Base-by-base conservation (phyloP, 1,140 invertebrate species). In the Drosophila kepulauana region DNA sequence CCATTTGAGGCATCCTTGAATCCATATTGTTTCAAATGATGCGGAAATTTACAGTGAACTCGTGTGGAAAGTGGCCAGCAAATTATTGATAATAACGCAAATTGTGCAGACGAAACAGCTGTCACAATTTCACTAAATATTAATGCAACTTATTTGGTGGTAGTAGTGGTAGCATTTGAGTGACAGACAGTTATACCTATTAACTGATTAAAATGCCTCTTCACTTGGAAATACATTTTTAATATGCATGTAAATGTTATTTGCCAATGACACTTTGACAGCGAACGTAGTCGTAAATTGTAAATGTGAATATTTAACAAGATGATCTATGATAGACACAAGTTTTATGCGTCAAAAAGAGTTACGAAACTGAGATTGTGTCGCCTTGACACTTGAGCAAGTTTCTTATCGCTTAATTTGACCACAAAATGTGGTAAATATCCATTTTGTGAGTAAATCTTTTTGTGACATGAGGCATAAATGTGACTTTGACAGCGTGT, bases 401-500 rank as follows among this genome's bases (percentile, higher is more conserved):
- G 7, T 43, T 28, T 45, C 41, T 59, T 59, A 46, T 66, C 49
- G 41, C 43, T 54, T n/a, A 51, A 30, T 61, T 61, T 62, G 33
- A 61, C 46, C 46, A 33, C 46, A 49, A 51, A 8, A 13, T 41
- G 8, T 52, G 25, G 41, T 33, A 35, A 13, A 25, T 52, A 20
- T 25, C 20, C 3, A 25, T 25, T 25, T 25, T 25, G 20, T 41
- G 30, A 16, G 8, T 38, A 10, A 51, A 51, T 28, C 20, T 10
- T 38, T 20, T 5, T 49, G 28, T 49, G 65, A 51, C 49, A 54
- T 5, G 30, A 52, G 16, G 25, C 25, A 64, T 43, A 48, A 38
- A 52, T 30, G 16, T 64, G 59, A 70, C 49, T 63, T 56, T 70
- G 49, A 54, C 59, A 70, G 52, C 30, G 45, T 20, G 13, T 41